These are phyloP conservation scores for Hephaestus fuliginosus DNA, from an alignment of 2,797 vertebrate species.

Conservation along the genomic window DNA sequence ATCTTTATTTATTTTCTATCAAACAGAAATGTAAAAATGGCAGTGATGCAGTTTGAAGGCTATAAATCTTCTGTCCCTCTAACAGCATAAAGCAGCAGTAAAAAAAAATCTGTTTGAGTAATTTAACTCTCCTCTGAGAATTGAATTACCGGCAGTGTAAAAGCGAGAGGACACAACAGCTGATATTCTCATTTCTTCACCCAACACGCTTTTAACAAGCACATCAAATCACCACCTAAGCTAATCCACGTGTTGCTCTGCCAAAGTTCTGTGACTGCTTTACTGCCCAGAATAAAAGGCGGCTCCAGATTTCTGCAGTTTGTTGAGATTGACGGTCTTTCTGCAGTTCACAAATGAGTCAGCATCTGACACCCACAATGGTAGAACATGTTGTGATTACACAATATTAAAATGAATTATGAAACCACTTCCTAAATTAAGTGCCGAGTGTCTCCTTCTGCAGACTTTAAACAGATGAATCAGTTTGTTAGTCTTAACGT, in stretches of 20 bases:
- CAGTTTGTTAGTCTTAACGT: not conserved
- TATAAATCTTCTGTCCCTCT: not conserved
- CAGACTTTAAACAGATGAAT: not conserved
- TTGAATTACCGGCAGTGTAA: slow-evolving; percentile 27
- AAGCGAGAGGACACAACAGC: slow-evolving; percentile 42
- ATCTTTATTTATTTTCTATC: not conserved
- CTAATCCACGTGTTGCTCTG: slow-evolving; percentile 34
- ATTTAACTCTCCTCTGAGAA: slow-evolving; percentile 27
- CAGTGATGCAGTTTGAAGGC: not conserved
- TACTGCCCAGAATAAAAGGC: not conserved
- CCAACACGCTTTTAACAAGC: slow-evolving; percentile 26
- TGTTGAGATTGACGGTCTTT: not conserved
- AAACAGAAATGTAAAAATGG: not conserved
- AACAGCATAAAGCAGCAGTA: not conserved
- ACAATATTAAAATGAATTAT: not conserved
- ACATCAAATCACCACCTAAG: slow-evolving; percentile 47
- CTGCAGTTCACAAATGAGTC: slow-evolving; percentile 19
- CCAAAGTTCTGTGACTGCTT: slow-evolving; percentile 29
- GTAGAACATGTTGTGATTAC: not conserved
- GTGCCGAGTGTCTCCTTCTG: no score
- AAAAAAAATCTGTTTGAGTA: slow-evolving; percentile 15
- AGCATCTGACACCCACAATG: not conserved
- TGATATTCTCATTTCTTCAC: slow-evolving; percentile 47
- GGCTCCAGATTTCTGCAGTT: not conserved
- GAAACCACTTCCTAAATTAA: not conserved